These are phyloP conservation scores for Meloidogyne floridensis DNA, from an alignment of 1,140 invertebrate genomes.

Conservation along the genomic window DNA sequence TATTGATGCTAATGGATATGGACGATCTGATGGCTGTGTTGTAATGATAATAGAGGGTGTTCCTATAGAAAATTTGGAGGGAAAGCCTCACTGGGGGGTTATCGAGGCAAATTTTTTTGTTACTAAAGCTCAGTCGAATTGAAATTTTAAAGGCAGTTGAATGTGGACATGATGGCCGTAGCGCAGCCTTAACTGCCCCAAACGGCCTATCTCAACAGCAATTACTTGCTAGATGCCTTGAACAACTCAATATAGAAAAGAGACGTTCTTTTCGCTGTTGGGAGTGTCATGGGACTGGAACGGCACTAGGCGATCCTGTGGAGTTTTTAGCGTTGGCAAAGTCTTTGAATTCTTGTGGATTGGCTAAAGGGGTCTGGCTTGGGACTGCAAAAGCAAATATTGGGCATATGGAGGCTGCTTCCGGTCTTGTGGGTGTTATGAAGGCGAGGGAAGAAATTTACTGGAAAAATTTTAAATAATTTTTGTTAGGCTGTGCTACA, in stretches of 20 bases:
- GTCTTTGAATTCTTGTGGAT: conserved; percentile 19
- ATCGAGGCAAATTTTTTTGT: background rate
- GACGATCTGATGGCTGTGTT: conserved; percentile 60
- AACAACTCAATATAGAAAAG: conserved; percentile 9
- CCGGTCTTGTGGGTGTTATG: conserved; percentile 54
- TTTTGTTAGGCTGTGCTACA: conserved; percentile 12
- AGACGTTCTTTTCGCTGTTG: conserved; percentile 34
- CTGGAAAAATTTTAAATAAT: background rate
- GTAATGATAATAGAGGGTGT: conserved; percentile 43
- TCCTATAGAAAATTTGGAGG: conserved; percentile 13
- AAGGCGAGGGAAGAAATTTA: conserved; percentile 36
- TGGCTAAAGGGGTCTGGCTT: background rate
- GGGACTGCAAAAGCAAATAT: conserved; percentile 50
- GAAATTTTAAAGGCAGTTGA: conserved; percentile 38
- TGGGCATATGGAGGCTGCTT: conserved; percentile 57
- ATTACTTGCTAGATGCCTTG: conserved; percentile 26
- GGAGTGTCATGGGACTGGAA: conserved; percentile 58
- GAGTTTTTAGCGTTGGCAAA: conserved; percentile 51
- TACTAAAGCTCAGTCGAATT: conserved; percentile 4
- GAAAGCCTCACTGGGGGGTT: background rate
- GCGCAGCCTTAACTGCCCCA: conserved; percentile 55
- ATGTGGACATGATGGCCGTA: conserved; percentile 58
- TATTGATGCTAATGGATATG: conserved; percentile 70
- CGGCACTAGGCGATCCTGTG: conserved; percentile 58
- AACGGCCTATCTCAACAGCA: conserved; percentile 46